Evolutionary conservation across 2,113 vertebrate genomes (phyloP).

Genomic region (Paralichthys olivaceus): DNA sequence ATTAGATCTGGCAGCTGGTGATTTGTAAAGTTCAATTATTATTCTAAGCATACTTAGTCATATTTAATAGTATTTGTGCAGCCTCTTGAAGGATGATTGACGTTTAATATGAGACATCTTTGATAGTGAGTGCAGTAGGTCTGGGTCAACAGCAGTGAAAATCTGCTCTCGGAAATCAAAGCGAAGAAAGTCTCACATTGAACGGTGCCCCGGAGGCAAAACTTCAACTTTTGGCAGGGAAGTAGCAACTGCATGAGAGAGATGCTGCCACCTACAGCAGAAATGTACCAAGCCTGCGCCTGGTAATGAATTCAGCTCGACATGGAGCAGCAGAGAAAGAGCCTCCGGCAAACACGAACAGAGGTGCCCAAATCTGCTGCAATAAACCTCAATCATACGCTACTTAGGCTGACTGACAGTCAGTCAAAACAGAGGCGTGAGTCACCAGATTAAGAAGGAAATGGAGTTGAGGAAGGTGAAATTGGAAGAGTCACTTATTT

Average conservation of each 20-base stretch:
- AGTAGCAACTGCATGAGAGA: slow-evolving; percentile 48
- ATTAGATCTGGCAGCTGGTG: slow-evolving; percentile 13
- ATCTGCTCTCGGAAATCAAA: slow-evolving; percentile 61
- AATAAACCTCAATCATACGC: slow-evolving; percentile 73
- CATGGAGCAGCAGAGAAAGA: slow-evolving; percentile 58
- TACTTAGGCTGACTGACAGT: slow-evolving; percentile 72
- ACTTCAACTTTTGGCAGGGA: slow-evolving; percentile 50
- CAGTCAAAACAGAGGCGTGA: slow-evolving; percentile 65
- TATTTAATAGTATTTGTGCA: not conserved
- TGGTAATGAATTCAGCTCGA: slow-evolving; percentile 71
- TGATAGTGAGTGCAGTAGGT: slow-evolving; percentile 15
- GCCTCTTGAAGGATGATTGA: slow-evolving; percentile 28
- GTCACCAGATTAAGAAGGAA: slow-evolving; percentile 59
- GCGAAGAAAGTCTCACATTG: slow-evolving; percentile 49
- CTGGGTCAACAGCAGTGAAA: slow-evolving; percentile 54
- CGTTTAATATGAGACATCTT: slow-evolving; percentile 36
- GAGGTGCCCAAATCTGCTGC: slow-evolving; percentile 72
- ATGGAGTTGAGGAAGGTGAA: slow-evolving; percentile 59
- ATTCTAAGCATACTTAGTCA: not conserved
- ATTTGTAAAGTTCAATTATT: not conserved
- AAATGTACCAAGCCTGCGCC: slow-evolving; percentile 41
- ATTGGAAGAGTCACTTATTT: slow-evolving; percentile 56
- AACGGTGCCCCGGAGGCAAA: slow-evolving; percentile 63
- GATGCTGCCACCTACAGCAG: slow-evolving; percentile 77
- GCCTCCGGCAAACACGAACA: slow-evolving; percentile 72